These are phyloP conservation scores for Aphelocoma californica DNA, from an alignment of 2,797 vertebrate genomes.

Conservation along the genomic window DNA sequence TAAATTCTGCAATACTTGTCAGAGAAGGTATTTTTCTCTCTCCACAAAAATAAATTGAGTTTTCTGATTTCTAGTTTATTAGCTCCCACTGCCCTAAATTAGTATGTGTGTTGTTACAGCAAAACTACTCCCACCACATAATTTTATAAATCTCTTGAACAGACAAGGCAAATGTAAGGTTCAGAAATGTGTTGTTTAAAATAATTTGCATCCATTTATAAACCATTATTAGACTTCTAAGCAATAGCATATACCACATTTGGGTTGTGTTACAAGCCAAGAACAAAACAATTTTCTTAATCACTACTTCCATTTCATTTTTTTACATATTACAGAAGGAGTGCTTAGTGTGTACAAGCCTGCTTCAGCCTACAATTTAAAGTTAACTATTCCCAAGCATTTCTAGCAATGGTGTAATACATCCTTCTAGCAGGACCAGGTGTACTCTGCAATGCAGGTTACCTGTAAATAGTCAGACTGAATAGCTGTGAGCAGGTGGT, in stretches of 20 bases:
- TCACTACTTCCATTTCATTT: not conserved
- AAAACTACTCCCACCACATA: not conserved
- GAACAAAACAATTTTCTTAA: constrained; percentile 12
- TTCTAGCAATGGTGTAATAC: not conserved
- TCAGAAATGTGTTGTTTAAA: constrained; percentile 31
- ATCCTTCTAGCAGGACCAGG: not conserved
- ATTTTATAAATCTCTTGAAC: constrained; percentile 9
- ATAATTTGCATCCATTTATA: constrained; percentile 29
- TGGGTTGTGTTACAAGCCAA: constrained; percentile 27
- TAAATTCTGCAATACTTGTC: not conserved
- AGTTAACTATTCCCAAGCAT: not conserved
- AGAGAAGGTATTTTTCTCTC: not conserved
- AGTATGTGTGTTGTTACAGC: not conserved
- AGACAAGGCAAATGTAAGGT: not conserved
- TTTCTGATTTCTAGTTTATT: not conserved
- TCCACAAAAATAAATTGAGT: not conserved
- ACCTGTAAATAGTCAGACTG: constrained; percentile 99
- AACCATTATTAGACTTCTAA: constrained; percentile 46
- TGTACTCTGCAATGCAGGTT: not conserved
- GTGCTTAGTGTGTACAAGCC: not conserved
- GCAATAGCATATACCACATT: not conserved
- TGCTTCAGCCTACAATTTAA: not conserved
- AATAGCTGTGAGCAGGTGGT: constrained; percentile 92
- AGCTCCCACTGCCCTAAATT: not conserved
- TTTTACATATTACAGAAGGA: not conserved